Evolutionary conservation across 2,888 invertebrate genomes (phyloP), one percentile per base, ranked within the genome.

Genomic region (Cosmia trapezina): DNA sequence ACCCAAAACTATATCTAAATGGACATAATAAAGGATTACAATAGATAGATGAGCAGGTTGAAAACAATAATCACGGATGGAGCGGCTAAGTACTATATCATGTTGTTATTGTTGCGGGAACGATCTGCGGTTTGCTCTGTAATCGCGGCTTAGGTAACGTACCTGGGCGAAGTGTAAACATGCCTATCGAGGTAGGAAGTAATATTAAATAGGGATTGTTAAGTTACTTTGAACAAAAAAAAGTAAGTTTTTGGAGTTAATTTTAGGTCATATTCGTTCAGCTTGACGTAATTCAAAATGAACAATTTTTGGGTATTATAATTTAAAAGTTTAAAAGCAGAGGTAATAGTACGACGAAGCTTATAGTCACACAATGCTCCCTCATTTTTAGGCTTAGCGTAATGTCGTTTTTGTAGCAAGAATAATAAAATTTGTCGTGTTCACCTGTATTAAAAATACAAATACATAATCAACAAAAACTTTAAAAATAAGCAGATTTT

Each of bases 61-160:
- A 67, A 70, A 62, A 72, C 47, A 51, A 67, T 72, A 60, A 53
- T 67, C 53, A 63, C 17, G 53, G 60, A 57, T 69, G 37, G 41
- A 60, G 45, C 60, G 45, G 59, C 57, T 81, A 70, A 68, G 81
- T 70, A 67, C 11, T 51, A 54, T 70, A 73, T 73, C 70, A 59
- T 73, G 70, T 68, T 73, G 77, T 81, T 77, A 80, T 80, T 73
- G 70, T 65, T 63, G 73, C 4, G 64, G 67, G 17, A 65, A 61
- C 77, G 51, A 73, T 81, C 64, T 80, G 81, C 64, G 81, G 80
- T 81, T 76, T 59, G 49, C 45, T 59, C 60, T 28, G 71, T 76
- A 65, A 81, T 77, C 77, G 69, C n/a, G 67, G 81, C 73, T 81
- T 77, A 70, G 56, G 47, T 22, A 62, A 49, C 57, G 41, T 69